Conservation (phyloP, 2,797 vertebrate genomes). For the Urophycis tenuis region DNA sequence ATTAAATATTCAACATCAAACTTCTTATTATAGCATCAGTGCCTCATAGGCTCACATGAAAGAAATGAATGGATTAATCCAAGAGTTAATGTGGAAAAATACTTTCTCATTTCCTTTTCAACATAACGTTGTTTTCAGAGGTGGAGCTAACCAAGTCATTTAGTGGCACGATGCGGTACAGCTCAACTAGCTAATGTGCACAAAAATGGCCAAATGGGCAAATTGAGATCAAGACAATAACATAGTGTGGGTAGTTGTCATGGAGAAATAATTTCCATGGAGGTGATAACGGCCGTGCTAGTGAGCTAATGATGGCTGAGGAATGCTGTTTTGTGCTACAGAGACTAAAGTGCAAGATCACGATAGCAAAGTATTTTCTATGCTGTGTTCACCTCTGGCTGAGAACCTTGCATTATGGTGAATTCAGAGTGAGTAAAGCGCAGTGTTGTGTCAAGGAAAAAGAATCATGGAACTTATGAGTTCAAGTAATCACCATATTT, state of each 20-base stretch:
- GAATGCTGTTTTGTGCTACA: slow-evolving; percentile 44
- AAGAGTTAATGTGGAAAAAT: slow-evolving; percentile 55
- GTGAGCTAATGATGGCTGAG: slow-evolving; percentile 49
- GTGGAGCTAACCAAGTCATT: slow-evolving; percentile 38
- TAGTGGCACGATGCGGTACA: slow-evolving; percentile 32
- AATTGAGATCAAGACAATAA: slow-evolving; percentile 26
- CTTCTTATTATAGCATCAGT: slow-evolving; percentile 62
- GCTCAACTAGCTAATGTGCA: not conserved
- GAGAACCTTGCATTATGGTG: slow-evolving; percentile 26
- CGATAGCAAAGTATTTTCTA: slow-evolving; percentile 32
- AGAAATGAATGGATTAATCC: slow-evolving; percentile 58
- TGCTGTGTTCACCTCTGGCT: slow-evolving; percentile 41
- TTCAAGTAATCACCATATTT: not conserved
- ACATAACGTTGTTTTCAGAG: slow-evolving; percentile 46
- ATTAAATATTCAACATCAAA: slow-evolving; percentile 70
- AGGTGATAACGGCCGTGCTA: slow-evolving; percentile 21
- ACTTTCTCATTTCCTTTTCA: slow-evolving; percentile 41
- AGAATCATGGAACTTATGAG: not conserved
- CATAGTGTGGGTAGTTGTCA: slow-evolving; percentile 24
- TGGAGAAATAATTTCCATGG: slow-evolving; percentile 28
- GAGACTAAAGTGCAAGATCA: slow-evolving; percentile 31
- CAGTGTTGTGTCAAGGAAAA: slow-evolving; percentile 33
- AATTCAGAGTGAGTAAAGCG: slow-evolving; percentile 43
- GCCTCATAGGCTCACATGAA: slow-evolving; percentile 61
- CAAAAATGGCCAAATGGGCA: slow-evolving; percentile 19